These are phyloP conservation scores for Oplegnathus fasciatus DNA, from an alignment of 2,113 vertebrate genomes.

Conservation along the genomic window DNA sequence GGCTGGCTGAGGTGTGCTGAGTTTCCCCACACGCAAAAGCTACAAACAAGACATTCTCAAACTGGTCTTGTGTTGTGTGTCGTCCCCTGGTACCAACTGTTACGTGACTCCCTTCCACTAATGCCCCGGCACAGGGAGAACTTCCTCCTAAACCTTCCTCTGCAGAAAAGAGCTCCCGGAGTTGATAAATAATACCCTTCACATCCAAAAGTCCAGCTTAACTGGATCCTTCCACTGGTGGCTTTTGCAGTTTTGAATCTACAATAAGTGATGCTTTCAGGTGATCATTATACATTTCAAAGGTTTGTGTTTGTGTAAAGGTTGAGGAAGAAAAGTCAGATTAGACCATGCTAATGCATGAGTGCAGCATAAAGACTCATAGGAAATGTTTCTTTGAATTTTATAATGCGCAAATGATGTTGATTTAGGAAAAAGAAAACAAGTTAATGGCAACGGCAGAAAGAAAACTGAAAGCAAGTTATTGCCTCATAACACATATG, in stretches of 20 bases:
- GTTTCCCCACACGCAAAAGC: not conserved
- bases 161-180: constrained; percentile 2
- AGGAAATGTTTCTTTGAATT: constrained; percentile 18
- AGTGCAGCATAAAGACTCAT: not conserved
- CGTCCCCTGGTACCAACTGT: not conserved
- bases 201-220: not conserved
- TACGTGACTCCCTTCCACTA: not conserved
- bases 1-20: not conserved
- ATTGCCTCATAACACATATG: constrained; percentile 24
- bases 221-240: constrained; percentile 22
- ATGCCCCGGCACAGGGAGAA: not conserved
- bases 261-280: not conserved
- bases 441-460: not conserved
- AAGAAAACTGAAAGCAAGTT: constrained; percentile 12
- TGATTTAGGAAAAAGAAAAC: constrained; percentile 18
- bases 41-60: not conserved
- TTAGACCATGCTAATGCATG: not conserved
- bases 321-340: not conserved
- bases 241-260: constrained; percentile 4
- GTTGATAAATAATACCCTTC: constrained; percentile 7
- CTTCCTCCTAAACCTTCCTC: not conserved
- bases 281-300: constrained; percentile 16
- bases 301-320: not conserved
- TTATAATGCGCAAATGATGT: not conserved
- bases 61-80: constrained; percentile 2